Base-by-base conservation (phyloP, 2,797 vertebrate genomes). In the Gambusia yucatana region DNA sequence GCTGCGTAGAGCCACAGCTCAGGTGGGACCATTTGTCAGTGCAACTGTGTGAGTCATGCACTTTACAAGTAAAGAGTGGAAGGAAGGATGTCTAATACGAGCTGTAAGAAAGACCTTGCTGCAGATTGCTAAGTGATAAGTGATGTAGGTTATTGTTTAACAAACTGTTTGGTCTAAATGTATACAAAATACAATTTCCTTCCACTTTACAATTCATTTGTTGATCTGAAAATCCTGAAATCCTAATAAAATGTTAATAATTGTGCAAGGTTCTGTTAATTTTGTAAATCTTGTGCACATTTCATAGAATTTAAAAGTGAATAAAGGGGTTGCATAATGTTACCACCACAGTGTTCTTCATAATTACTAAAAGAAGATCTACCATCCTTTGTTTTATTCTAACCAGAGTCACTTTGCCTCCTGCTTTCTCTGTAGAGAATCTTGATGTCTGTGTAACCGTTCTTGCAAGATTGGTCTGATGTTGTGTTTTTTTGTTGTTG, bases 341-440 rank as follows among this genome's bases (percentile, higher is more conserved):
- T 48, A n/a, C 47, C 80, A 85, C 59, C 86, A 47, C 50, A 79
- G 73, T 83, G 84, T 88, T 85, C 44, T 75, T 81, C 83, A 52
- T 84, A 81, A 85, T 86, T 88, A 67, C n/a, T 70, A 3, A 70
- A 44, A 69, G 22, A 69, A 39, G 65, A 25, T 67, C 52, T 82
- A 63, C 77, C 77, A 61, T 88, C 77, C 73, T 33, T 84, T 78
- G 61, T 72, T 74, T 80, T 87, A 69, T 83, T 73, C 63, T 80
- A 78, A 78, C 47, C 59, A 55, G 43, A 77, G 41, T 55, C 72
- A 88, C 50, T 91, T 81, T 36, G 82, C 80, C 79, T 25, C 43
- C 70, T 4, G 41, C 0, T 73, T 79, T 39, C 79, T 78, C 85
- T 77, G 72, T 72, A 73, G 22, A 75, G 43, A 43, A 25, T 52